Percentiles rank a stretch among this genome's conserved stretches.
phyloP scores from a whole-genome alignment of 2,888 invertebrate species.

The Creontiades dilutus region DNA sequence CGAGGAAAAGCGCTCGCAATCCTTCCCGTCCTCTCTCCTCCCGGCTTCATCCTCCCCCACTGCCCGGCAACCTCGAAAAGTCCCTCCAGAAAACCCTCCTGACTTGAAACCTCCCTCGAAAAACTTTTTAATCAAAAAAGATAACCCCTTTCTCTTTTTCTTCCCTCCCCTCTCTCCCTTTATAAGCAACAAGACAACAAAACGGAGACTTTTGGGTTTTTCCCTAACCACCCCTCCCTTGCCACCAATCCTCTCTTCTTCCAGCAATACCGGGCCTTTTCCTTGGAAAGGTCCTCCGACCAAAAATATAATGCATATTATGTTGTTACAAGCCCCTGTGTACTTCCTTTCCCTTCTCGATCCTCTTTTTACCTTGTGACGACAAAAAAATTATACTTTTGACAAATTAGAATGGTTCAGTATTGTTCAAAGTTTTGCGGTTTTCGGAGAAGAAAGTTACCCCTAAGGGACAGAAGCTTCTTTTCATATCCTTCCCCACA shows the following conservation, averaged over 20 bases:
- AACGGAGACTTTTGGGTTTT: conserved; percentile 17
- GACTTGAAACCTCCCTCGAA: conserved; percentile 22
- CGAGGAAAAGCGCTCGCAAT: conserved; percentile 46
- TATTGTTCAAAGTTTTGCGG: conserved; percentile 41
- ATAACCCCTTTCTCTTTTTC: conserved; percentile 63
- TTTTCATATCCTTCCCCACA: conserved; percentile 33
- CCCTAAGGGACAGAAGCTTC: neutral
- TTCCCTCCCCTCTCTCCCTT: neutral
- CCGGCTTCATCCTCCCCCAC: neutral
- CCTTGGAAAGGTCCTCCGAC: conserved; percentile 4
- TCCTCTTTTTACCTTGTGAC: conserved; percentile 15
- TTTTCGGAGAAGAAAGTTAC: conserved; percentile 21
- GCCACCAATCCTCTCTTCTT: neutral
- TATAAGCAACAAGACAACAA: conserved; percentile 21
- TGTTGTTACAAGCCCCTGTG: conserved; percentile 25
- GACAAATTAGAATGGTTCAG: conserved; percentile 36
- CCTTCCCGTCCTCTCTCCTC: conserved; percentile 12
- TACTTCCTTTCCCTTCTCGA: neutral
- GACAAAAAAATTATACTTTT: conserved; percentile 52
- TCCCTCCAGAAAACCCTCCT: conserved; percentile 46
- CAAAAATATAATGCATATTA: conserved; percentile 61
- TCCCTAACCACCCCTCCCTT: neutral
- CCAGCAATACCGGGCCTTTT: neutral
- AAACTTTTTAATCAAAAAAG: conserved; percentile 70
- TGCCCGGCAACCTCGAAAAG: conserved; percentile 26